Evolutionary conservation across 1,140 invertebrate species (phyloP).

Genomic region (Physella acuta): DNA sequence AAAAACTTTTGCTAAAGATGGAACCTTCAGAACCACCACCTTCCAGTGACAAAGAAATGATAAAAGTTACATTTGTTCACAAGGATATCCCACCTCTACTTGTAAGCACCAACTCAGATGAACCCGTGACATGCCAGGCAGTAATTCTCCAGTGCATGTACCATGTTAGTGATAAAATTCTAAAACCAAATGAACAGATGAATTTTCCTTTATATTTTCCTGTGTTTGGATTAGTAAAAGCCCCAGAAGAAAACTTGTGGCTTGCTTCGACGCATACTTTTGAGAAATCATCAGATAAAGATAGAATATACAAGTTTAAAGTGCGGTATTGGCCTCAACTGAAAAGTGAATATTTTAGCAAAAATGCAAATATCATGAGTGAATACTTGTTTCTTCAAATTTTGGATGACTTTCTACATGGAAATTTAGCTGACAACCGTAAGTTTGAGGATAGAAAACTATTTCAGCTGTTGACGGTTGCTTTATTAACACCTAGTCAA

Average conservation of each 20-base stretch:
- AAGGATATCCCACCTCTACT: too few relatives aligned
- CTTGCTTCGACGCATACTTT: background rate
- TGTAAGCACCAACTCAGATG: too few relatives aligned
- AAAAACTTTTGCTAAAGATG: too few relatives aligned
- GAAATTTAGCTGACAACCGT: background rate
- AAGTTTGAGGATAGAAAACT: background rate
- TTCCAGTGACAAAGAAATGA: too few relatives aligned
- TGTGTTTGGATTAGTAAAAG: background rate
- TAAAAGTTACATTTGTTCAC: too few relatives aligned
- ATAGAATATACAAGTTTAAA: background rate
- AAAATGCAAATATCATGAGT: background rate
- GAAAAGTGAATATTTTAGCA: too few relatives aligned
- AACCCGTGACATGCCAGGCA: too few relatives aligned
- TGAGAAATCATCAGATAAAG: background rate
- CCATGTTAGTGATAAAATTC: too few relatives aligned
- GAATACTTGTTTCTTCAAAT: conserved; percentile 14
- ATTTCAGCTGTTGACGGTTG: background rate
- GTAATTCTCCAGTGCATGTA: too few relatives aligned
- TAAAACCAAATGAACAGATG: too few relatives aligned
- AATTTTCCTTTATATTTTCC: too few relatives aligned
- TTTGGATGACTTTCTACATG: conserved; percentile 7
- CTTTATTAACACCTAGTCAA: background rate
- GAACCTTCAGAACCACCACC: too few relatives aligned
- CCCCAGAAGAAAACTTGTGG: background rate
- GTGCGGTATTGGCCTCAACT: conserved; percentile 1